phyloP scores from a whole-genome alignment of 2,797 vertebrate genomes.

The Graptemys geographica region DNA sequence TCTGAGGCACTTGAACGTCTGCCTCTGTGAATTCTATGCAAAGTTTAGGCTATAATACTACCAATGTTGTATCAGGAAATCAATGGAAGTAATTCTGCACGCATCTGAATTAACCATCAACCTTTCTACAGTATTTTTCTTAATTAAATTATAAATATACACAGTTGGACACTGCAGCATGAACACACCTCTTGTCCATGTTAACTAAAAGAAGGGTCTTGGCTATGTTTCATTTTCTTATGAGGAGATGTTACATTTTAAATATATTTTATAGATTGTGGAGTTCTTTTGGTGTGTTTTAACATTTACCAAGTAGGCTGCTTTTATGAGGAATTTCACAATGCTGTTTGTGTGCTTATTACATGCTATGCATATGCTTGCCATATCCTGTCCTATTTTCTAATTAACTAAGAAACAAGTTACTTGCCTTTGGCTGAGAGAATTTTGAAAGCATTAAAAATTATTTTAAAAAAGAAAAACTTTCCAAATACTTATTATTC shows the following conservation, averaged over 20 bases:
- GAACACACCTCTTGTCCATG: fast-evolving
- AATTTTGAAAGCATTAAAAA: slow-evolving; percentile 81
- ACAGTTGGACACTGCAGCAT: neutral
- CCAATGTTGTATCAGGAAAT: neutral
- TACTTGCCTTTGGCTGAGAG: slow-evolving; percentile 69
- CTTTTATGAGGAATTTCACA: slow-evolving; percentile 18
- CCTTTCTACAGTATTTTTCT: neutral
- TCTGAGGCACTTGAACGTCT: neutral
- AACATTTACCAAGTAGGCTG: neutral
- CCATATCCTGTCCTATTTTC: slow-evolving; percentile 68
- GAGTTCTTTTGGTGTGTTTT: neutral
- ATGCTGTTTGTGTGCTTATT: slow-evolving; percentile 64
- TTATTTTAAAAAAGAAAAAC: slow-evolving; percentile 68
- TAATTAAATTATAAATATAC: fast-evolving
- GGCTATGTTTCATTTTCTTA: fast-evolving
- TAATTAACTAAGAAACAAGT: slow-evolving; percentile 72
- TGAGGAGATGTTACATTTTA: neutral
- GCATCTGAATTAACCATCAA: too few relatives aligned
- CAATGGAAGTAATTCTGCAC: too few relatives aligned
- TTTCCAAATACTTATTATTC: slow-evolving; percentile 85
- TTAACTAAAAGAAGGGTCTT: neutral
- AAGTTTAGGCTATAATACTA: neutral
- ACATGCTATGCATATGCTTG: slow-evolving; percentile 45
- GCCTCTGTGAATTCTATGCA: neutral
- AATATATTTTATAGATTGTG: neutral